Evolutionary conservation across 2,888 invertebrate species (phyloP).

Genomic region (Xanthorhoe designata): DNA sequence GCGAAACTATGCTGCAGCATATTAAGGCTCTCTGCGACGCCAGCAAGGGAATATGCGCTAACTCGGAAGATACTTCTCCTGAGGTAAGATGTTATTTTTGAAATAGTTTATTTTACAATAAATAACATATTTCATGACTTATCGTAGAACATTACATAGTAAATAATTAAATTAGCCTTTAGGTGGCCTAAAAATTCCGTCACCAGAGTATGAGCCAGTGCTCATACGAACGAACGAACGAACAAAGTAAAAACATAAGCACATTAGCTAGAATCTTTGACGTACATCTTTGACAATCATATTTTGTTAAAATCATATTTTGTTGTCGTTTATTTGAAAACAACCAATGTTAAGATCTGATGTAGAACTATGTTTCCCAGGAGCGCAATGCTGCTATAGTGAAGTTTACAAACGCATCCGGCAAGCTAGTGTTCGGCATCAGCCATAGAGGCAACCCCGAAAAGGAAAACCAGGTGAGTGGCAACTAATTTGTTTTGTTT

Average conservation of each 20-base stretch:
- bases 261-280: no score
- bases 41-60: slow-evolving; percentile 49
- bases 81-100: slow-evolving; percentile 32
- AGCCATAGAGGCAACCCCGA: slow-evolving; percentile 41
- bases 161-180: no score
- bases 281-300: no score
- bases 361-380: slow-evolving; percentile 38
- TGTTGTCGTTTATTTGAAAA: no score
- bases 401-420: slow-evolving; percentile 54
- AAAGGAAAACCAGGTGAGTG: slow-evolving; percentile 50
- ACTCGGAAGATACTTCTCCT: slow-evolving; percentile 38
- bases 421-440: slow-evolving; percentile 53
- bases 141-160: no score
- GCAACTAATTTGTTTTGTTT: not conserved
- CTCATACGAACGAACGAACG: no score
- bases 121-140: no score
- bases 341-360: not conserved
- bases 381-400: slow-evolving; percentile 50
- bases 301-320: no score
- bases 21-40: slow-evolving; percentile 53
- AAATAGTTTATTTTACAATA: not conserved
- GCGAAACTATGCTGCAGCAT: slow-evolving; percentile 48
- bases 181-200: no score
- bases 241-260: no score
- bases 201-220: no score